phyloP scores from a whole-genome alignment of 2,797 vertebrate genomes.

The Holocentrus rufus region DNA sequence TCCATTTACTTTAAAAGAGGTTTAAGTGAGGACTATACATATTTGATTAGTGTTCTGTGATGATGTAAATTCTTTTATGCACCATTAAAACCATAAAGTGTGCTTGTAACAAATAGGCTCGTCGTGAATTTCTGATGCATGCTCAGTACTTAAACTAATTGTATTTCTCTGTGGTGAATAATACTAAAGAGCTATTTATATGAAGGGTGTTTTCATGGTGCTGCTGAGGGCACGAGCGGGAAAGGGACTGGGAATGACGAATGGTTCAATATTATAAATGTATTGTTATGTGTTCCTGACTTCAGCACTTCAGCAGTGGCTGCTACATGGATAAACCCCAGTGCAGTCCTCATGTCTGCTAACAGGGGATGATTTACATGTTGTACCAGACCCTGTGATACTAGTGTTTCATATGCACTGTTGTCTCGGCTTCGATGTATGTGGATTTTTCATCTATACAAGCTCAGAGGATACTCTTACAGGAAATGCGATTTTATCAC shows the following conservation, averaged over 20 bases:
- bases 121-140: conserved; percentile 19
- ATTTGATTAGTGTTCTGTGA: conserved; percentile 40
- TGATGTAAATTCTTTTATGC: conserved; percentile 61
- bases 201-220: conserved; percentile 37
- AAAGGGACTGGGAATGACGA: conserved; percentile 51
- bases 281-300: conserved; percentile 57
- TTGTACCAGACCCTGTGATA: conserved; percentile 53
- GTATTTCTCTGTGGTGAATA: conserved; percentile 38
- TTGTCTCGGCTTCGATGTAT: conserved; percentile 26
- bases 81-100: conserved; percentile 59
- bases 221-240: conserved; percentile 43
- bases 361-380: conserved; percentile 64
- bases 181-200: conserved; percentile 20
- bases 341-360: conserved; percentile 40
- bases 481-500: conserved; percentile 35
- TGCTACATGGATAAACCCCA: conserved; percentile 57
- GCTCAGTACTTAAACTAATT: conserved; percentile 41
- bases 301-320: conserved; percentile 51
- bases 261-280: conserved; percentile 48
- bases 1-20: conserved; percentile 39
- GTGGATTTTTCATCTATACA: conserved; percentile 36
- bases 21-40: conserved; percentile 55
- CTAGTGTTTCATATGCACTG: conserved; percentile 55
- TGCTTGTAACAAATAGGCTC: conserved; percentile 29
- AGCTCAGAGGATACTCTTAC: conserved; percentile 28